Conservation (phyloP, 2,113 vertebrate genomes). For the Muntiacus muntjak region DNA sequence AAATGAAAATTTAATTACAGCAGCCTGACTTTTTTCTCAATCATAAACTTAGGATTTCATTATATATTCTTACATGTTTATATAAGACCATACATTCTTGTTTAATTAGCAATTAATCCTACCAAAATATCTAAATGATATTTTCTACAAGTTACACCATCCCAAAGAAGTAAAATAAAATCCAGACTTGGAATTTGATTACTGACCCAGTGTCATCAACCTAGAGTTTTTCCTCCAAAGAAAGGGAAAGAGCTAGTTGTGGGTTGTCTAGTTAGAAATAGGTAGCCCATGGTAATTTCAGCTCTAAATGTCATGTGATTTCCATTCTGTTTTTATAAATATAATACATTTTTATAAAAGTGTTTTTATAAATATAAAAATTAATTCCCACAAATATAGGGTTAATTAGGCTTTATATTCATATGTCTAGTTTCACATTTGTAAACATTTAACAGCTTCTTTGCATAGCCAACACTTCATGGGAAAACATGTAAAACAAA, state of each 20-base stretch:
- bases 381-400: not conserved
- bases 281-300: not conserved
- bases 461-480: not conserved
- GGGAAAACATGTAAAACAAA: not conserved
- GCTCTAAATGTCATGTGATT: not conserved
- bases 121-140: not conserved
- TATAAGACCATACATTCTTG: not conserved
- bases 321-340: not conserved
- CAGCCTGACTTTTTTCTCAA: not conserved
- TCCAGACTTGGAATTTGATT: not conserved
- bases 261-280: not conserved
- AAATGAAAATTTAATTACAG: not conserved
- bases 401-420: not conserved
- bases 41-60: not conserved
- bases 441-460: constrained; percentile 1
- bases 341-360: not conserved
- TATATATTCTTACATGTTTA: not conserved
- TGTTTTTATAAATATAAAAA: not conserved
- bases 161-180: not conserved
- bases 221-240: not conserved
- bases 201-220: not conserved
- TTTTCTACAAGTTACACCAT: not conserved
- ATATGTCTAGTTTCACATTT: not conserved
- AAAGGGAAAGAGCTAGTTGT: not conserved
- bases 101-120: not conserved